Percentiles rank a stretch among this genome's conserved stretches.
Conservation (phyloP, 2,797 vertebrate species). For the Amblyopsis hoosieri region DNA sequence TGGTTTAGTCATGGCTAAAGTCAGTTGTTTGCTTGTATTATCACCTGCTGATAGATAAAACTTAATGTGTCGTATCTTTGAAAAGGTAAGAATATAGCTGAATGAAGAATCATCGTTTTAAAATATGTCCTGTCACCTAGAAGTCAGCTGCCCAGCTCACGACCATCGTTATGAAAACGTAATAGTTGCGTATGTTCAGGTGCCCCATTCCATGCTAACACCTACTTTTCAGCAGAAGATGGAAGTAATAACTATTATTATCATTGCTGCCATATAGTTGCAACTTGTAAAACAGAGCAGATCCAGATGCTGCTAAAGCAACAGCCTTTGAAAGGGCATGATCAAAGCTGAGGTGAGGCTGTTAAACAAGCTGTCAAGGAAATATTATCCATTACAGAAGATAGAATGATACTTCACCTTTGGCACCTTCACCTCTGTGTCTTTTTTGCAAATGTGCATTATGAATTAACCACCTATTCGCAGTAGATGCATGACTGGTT, state of each 20-base stretch:
- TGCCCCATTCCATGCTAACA: constrained; percentile 43
- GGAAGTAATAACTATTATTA: constrained; percentile 70
- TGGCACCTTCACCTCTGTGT: too few relatives aligned
- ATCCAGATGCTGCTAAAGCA: constrained; percentile 59
- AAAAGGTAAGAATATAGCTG: too few relatives aligned
- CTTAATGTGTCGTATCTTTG: too few relatives aligned
- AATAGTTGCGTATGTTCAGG: constrained; percentile 39
- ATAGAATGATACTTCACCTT: background rate
- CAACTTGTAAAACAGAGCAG: constrained; percentile 38
- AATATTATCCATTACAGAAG: background rate
- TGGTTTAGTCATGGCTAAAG: background rate
- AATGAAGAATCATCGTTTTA: background rate
- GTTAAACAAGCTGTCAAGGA: background rate
- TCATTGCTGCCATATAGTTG: constrained; percentile 48
- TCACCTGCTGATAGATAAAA: too few relatives aligned
- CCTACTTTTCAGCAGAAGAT: constrained; percentile 40
- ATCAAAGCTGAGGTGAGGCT: constrained; percentile 48
- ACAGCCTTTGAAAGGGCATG: constrained; percentile 51
- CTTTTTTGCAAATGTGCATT: too few relatives aligned
- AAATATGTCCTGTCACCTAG: too few relatives aligned
- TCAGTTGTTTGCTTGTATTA: background rate
- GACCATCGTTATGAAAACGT: constrained; percentile 15
- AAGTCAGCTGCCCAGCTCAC: background rate
- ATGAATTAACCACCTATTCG: too few relatives aligned
- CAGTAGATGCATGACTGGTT: too few relatives aligned